phyloP scores from a whole-genome alignment of 2,797 vertebrate species.

The Thamnophis elegans region DNA sequence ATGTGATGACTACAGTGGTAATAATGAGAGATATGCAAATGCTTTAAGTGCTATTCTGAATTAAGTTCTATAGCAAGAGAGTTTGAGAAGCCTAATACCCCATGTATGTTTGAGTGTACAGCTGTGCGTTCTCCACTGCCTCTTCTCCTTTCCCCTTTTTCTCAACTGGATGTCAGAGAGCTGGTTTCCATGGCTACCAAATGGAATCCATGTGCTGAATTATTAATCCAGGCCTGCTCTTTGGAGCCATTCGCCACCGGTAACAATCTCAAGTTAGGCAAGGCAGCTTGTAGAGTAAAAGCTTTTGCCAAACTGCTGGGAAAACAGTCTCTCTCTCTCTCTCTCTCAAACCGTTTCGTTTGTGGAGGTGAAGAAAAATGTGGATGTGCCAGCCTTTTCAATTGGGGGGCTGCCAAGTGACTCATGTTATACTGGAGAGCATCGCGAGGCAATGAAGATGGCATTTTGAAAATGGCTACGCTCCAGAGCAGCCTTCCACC shows the following conservation, averaged over 20 bases:
- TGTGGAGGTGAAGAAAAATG: background rate
- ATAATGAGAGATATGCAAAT: background rate
- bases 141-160: constrained; percentile 44
- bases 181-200: constrained; percentile 70
- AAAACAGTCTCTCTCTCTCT: background rate
- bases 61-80: background rate
- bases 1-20: background rate
- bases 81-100: constrained; percentile 10
- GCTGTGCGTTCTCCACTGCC: background rate
- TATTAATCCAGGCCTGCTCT: constrained; percentile 69
- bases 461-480: background rate
- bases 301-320: background rate
- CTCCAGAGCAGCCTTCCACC: background rate
- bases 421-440: background rate
- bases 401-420: background rate
- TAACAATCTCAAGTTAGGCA: constrained; percentile 45
- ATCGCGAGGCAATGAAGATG: background rate
- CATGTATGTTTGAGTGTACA: background rate
- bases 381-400: background rate
- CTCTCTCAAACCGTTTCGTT: background rate
- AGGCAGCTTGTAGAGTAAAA: background rate
- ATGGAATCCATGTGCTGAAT: constrained; percentile 69
- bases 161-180: constrained; percentile 63
- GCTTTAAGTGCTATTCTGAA: background rate
- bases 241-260: constrained; percentile 57